These are phyloP conservation scores for Pseudobourletiella spinata DNA, from an alignment of 1,140 invertebrate species.

Conservation along the genomic window DNA sequence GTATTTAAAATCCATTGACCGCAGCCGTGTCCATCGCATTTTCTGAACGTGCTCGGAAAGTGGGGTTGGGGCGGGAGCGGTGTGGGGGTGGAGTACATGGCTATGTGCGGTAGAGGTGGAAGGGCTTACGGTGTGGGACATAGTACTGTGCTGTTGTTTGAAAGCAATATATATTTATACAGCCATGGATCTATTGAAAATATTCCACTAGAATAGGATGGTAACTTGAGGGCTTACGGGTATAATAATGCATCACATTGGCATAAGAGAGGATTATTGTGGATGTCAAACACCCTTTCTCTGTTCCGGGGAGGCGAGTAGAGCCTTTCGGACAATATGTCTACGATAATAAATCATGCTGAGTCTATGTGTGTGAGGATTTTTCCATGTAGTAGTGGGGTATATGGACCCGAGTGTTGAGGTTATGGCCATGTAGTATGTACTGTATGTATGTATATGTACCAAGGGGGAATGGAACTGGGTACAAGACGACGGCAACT, in stretches of 20 bases:
- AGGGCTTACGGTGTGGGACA: no score
- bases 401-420: no score
- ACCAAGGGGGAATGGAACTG: no score
- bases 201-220: neutral
- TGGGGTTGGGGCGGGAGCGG: no score
- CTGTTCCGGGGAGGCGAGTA: neutral
- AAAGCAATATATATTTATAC: no score
- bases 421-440: no score
- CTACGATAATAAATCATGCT: constrained; percentile 15
- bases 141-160: no score
- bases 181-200: neutral
- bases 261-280: constrained; percentile 9
- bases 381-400: neutral
- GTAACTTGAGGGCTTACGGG: neutral
- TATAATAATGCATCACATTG: neutral
- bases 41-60: neutral
- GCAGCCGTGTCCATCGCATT: neutral
- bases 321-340: constrained; percentile 16
- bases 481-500: no score
- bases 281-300: constrained; percentile 10
- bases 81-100: no score
- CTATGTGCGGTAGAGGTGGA: no score
- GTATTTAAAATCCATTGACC: no score
- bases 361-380: neutral
- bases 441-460: no score